phyloP scores from a whole-genome alignment of 2,797 vertebrate genomes.

The Spinus olivaceus region DNA sequence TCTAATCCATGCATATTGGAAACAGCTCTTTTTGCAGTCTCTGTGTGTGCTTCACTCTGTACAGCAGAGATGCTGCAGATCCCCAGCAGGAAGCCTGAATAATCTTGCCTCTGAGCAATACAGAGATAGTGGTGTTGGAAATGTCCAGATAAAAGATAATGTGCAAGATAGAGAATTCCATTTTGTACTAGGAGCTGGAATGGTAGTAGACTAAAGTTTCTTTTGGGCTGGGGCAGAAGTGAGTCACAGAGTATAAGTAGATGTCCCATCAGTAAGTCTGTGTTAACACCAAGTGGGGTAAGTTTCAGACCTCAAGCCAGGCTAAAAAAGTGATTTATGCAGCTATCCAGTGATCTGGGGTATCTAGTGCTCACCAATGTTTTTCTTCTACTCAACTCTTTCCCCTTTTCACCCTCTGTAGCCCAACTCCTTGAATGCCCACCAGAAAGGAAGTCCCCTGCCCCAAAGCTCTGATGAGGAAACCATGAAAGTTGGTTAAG shows the following conservation, averaged over 20 bases:
- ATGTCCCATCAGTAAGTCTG: background rate
- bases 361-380: background rate
- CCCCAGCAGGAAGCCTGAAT: background rate
- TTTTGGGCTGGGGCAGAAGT: background rate
- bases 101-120: rapidly evolving
- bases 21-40: background rate
- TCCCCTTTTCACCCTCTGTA: background rate
- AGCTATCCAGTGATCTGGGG: background rate
- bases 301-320: background rate
- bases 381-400: background rate
- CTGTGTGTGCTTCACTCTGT: background rate
- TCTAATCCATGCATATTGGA: background rate
- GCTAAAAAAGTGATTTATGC: background rate
- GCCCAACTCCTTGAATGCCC: background rate
- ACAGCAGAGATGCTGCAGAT: background rate
- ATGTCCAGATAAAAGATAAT: background rate
- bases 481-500: background rate
- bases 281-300: background rate
- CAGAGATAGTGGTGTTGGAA: rapidly evolving
- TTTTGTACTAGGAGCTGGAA: background rate
- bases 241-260: rapidly evolving
- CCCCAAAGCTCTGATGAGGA: background rate
- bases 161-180: background rate
- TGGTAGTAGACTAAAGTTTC: background rate
- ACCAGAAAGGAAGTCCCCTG: background rate